A percentile compares a stretch with the other conserved stretches of the same genome.
Evolutionary conservation across 2,888 invertebrate species (phyloP).

Genomic region (Rhodophaea formosa): DNA sequence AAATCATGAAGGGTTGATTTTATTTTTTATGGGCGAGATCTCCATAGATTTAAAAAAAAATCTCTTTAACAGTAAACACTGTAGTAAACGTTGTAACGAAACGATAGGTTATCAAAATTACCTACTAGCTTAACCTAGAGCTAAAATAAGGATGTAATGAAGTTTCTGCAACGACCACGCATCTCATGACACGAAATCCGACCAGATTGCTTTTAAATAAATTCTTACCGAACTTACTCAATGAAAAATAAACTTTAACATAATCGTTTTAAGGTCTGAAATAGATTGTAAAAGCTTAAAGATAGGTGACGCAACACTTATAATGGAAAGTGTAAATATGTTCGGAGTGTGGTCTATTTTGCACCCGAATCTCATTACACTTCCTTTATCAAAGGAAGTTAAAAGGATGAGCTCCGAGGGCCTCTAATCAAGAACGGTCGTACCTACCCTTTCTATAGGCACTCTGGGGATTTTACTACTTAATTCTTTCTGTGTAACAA

Average conservation of each 20-base stretch:
- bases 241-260: neutral
- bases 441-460: slow-evolving; percentile 21
- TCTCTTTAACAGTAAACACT: no score
- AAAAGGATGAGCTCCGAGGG: slow-evolving; percentile 32
- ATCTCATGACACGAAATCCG: slow-evolving; percentile 8
- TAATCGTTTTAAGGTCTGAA: neutral
- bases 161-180: slow-evolving; percentile 1
- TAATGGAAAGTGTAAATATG: slow-evolving; percentile 25
- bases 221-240: neutral
- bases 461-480: slow-evolving; percentile 32
- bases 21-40: no score
- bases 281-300: neutral
- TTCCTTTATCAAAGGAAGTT: slow-evolving; percentile 34
- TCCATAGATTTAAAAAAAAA: no score
- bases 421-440: slow-evolving; percentile 36
- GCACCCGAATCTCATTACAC: slow-evolving; percentile 31
- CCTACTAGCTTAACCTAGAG: neutral
- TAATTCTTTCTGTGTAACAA: slow-evolving; percentile 40
- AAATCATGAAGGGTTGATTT: no score
- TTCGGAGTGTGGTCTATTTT: slow-evolving; percentile 28
- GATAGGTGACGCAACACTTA: slow-evolving; percentile 7
- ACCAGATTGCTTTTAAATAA: slow-evolving; percentile 14
- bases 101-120: neutral
- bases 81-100: neutral
- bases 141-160: slow-evolving; percentile 9